These are phyloP conservation scores for Halcyon malimbica DNA, from an alignment of 2,113 vertebrate species.

Conservation along the genomic window DNA sequence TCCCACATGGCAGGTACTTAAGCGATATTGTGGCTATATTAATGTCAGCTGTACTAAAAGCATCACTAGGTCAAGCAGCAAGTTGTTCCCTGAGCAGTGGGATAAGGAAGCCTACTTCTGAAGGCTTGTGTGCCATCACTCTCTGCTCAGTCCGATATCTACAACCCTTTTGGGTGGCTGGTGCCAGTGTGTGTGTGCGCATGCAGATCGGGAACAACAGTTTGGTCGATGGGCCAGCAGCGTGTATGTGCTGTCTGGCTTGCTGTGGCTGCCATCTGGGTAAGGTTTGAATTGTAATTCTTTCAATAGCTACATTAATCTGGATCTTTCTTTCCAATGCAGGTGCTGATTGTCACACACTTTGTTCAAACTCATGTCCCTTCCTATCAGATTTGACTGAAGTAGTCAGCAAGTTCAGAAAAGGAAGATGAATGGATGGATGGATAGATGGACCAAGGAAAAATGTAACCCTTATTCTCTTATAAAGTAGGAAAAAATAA, in stretches of 20 bases:
- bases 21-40: not conserved
- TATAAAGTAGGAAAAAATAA: not conserved
- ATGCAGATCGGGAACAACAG: not conserved
- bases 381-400: not conserved
- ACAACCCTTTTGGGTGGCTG: accelerated
- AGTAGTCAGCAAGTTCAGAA: not conserved
- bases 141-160: not conserved
- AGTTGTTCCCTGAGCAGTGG: not conserved
- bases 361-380: accelerated
- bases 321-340: not conserved
- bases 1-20: not conserved
- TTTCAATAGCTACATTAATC: not conserved
- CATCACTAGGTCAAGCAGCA: not conserved
- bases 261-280: not conserved
- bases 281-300: not conserved
- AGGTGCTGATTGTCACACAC: not conserved
- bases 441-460: not conserved
- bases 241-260: accelerated
- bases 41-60: not conserved
- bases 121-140: not conserved
- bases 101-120: not conserved
- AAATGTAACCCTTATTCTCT: not conserved
- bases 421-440: not conserved
- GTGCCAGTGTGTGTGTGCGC: not conserved
- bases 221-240: not conserved